Evolutionary conservation across 1,140 invertebrate species (phyloP).

Genomic region (Steinernema khuongi): DNA sequence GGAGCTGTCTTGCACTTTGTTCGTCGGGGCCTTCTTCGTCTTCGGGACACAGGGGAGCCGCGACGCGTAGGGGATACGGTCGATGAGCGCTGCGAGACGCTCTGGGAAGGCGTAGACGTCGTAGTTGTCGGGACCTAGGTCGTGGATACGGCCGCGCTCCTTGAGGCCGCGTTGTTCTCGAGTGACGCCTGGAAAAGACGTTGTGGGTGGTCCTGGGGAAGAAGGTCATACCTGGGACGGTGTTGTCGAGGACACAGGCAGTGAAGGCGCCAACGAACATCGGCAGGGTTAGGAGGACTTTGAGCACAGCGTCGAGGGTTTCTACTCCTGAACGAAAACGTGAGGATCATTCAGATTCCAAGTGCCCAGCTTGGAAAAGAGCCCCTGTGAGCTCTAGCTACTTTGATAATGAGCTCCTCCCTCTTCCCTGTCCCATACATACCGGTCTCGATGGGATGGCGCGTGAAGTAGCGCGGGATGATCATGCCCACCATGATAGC

Average conservation of each 20-base stretch:
- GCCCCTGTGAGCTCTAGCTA: too few species aligned
- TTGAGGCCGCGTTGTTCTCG: constrained; percentile 49
- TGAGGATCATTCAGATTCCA: constrained; percentile 6
- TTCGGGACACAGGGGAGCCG: neutral
- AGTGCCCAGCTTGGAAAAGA: too few species aligned
- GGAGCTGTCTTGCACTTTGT: constrained; percentile 8
- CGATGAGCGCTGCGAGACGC: neutral
- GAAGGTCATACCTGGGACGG: constrained; percentile 56
- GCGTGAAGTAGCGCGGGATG: constrained; percentile 53
- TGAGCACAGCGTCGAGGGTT: constrained; percentile 36
- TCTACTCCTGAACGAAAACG: constrained; percentile 8
- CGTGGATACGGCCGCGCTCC: constrained; percentile 46
- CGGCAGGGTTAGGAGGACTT: constrained; percentile 49
- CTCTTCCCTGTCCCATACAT: too few species aligned
- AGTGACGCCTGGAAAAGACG: constrained; percentile 46
- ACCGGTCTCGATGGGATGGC: constrained; percentile 29
- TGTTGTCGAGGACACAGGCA: constrained; percentile 61
- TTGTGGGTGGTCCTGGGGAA: constrained; percentile 14
- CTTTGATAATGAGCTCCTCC: too few species aligned
- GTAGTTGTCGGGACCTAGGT: constrained; percentile 33
- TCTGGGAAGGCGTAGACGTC: constrained; percentile 42
- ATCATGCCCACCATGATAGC: constrained; percentile 61
- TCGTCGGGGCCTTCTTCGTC: neutral
- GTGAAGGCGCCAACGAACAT: constrained; percentile 60
- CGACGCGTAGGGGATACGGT: neutral